Base-by-base conservation (phyloP, 2,797 vertebrate genomes). In the Cyprinella venusta region DNA sequence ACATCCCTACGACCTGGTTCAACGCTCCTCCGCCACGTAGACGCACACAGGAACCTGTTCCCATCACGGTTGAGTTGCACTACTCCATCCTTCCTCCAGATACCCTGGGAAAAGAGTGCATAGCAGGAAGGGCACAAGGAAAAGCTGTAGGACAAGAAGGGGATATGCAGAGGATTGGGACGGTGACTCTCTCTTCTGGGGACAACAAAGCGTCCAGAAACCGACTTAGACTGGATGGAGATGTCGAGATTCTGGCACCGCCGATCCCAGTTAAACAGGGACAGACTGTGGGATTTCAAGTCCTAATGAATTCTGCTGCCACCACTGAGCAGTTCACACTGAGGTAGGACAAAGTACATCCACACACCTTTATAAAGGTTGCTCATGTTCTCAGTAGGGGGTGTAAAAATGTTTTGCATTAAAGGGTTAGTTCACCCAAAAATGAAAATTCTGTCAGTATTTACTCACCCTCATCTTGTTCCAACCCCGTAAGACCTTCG, bases 1-100 rank as follows among this genome's bases (percentile, higher is more conserved):
- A 96, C 85, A 93, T 99, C 68, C 94, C 96, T 33, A 91, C 94
- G 0, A 93, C 93, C 90, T 99, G 98, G 98, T 98, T 99, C 92
- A 93, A 52, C 77, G 91, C 76, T 90, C 94, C 5, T 93, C 95
- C 0, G 85, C 93, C 33, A 93, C 82, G 82, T 42, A 70, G 82
- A 50, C 75, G 82, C 33, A 26, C 6, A 10, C 82, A 83, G 30
- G 82, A 83, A 24, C 82, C 75, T 0, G 16, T 70, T 63, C 38
- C 75, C 0, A 9, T 83, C 65, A 83, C 7, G 2, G 82, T 98
- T 93, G 97, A 98, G 87, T 95, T 99, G 80, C 97, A 96, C 91
- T 98, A 96, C 89, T 91, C 95, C 3, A 85, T 98, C 10, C 93
- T 96, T 78, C 67, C 95, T 5, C 90, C 93, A 2, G 95, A 96